Base-by-base conservation (phyloP, 2,113 vertebrate species). In the Choloepus hoffmanni region DNA sequence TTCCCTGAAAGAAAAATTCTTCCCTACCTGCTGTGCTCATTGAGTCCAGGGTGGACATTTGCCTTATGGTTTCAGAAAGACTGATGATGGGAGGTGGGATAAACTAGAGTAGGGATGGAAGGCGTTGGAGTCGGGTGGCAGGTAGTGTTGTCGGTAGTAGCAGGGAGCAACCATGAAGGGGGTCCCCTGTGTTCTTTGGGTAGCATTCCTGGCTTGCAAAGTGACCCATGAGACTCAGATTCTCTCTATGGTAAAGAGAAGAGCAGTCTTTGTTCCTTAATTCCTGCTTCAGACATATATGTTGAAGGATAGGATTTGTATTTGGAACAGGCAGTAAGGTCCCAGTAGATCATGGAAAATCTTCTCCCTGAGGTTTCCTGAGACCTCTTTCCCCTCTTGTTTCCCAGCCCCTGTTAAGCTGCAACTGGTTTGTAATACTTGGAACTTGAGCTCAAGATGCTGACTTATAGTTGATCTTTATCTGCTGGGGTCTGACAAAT, bases 1-100 rank as follows among this genome's bases (percentile, higher is more conserved):
- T 89, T 23, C 16, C 24, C 96, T 94, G 76, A 43, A 93, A 93
- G 62, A 96, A 65, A 88, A n/a, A 79, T 60, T 53, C 21, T 85
- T 15, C 18, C 15, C 21, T 82, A 36, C 7, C 3, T 4, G 0
- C 14, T 45, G 18, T 96, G 62, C 13, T 72, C 45, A 67, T 36
- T 55, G n/a, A 24, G 19, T 16, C 26, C 5, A 53, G 28, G 3
- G 16, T 48, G 19, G 3, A 3, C 9, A 68, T 50, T 19, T 48
- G 45, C 40, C 30, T 85, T 33, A 21, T 19, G 43, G 16, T 11
- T 21, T 24, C 18, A 33, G 19, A 5, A 77, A 36, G 43, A 40
- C 7, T 73, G 28, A 23, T 7, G 1, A 11, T 21, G 23, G 19
- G 53, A 74, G 68, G 23, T 15, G 26, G n/a, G 19, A 7, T 19